Percentiles rank a stretch among this genome's conserved stretches.
Evolutionary conservation across 2,113 vertebrate genomes (phyloP).

Genomic region (Rutilus rutilus): DNA sequence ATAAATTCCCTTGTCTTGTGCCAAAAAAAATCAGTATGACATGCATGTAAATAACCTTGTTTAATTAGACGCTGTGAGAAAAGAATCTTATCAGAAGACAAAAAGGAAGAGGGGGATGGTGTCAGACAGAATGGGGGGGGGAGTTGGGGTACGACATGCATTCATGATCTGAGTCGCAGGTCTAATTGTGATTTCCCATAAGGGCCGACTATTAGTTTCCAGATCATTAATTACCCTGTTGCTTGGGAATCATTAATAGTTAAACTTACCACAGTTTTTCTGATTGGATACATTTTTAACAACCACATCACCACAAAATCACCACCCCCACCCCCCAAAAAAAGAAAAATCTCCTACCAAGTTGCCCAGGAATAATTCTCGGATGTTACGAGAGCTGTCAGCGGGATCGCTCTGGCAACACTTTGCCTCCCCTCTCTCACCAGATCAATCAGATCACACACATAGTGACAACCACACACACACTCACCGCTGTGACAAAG

Average conservation of each 20-base stretch:
- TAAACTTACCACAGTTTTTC: constrained; percentile 75
- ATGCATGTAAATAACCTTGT: constrained; percentile 77
- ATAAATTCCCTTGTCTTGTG: background rate
- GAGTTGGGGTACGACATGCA: constrained; percentile 47
- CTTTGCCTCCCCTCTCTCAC: constrained; percentile 39
- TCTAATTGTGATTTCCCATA: constrained; percentile 78
- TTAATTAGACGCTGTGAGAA: constrained; percentile 74
- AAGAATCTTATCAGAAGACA: constrained; percentile 51
- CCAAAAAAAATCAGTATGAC: constrained; percentile 70
- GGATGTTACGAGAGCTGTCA: constrained; percentile 13
- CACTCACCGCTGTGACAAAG: constrained; percentile 74
- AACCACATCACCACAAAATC: constrained; percentile 63
- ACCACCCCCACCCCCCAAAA: background rate
- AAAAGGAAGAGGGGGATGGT: constrained; percentile 52
- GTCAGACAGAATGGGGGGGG: constrained; percentile 3
- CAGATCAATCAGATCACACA: constrained; percentile 67
- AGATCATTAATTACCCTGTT: constrained; percentile 81
- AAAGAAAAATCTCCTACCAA: constrained; percentile 5
- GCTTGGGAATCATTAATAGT: constrained; percentile 84
- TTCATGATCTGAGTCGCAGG: constrained; percentile 68
- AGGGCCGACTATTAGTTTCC: constrained; percentile 76
- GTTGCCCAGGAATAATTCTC: constrained; percentile 11
- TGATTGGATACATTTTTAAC: constrained; percentile 82
- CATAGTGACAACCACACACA: constrained; percentile 59
- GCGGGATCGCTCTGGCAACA: constrained; percentile 23